Conservation (phyloP, 2,113 vertebrate genomes). For the Platichthys stellatus region DNA sequence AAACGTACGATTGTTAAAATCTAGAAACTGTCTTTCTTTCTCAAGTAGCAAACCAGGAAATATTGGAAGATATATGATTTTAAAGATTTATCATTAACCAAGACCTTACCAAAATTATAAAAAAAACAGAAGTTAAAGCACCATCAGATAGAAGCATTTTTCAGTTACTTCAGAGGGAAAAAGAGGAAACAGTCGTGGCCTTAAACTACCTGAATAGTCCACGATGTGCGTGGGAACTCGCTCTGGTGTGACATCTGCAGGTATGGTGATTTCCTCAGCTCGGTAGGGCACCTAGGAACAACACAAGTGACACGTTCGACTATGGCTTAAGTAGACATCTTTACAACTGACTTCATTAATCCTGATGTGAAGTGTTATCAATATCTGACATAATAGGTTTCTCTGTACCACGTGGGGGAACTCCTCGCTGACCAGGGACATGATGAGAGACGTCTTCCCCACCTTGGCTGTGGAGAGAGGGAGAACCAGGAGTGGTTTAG, state of each 20-base stretch:
- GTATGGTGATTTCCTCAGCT: constrained; percentile 98
- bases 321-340: background rate
- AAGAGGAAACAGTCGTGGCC: no score
- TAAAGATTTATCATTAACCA: background rate
- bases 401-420: constrained; percentile 93
- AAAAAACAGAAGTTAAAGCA: no score
- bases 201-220: constrained; percentile 92
- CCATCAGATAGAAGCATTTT: no score
- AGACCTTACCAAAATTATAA: background rate
- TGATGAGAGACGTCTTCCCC: constrained; percentile 98
- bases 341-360: background rate
- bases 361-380: background rate
- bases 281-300: constrained; percentile 90
- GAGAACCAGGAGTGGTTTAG: constrained; percentile 10
- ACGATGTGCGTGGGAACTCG: constrained; percentile 98
- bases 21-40: background rate
- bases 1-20: background rate
- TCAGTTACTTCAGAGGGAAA: no score
- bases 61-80: background rate
- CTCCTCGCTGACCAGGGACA: constrained; percentile 99
- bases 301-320: background rate
- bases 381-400: background rate
- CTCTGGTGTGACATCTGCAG: constrained; percentile 97
- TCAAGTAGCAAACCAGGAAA: background rate
- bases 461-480: constrained; percentile 89